Conservation (phyloP, 2,888 invertebrate genomes). For the Hirtodrosophila trivittata region DNA sequence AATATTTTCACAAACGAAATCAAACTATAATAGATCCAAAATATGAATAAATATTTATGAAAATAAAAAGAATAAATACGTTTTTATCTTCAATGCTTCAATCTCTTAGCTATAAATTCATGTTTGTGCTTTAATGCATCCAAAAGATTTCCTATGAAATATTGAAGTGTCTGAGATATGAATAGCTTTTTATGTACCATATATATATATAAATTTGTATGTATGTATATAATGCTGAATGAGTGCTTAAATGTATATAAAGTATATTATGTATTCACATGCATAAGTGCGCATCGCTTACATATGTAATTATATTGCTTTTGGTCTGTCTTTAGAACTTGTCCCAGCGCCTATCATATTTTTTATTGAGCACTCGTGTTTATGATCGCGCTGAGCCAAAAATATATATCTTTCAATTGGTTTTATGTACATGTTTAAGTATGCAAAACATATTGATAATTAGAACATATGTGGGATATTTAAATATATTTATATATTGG, state of each 20-base stretch:
- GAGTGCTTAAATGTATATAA: constrained; percentile 16
- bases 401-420: constrained; percentile 15
- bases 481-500: constrained; percentile 28
- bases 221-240: constrained; percentile 2
- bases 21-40: constrained; percentile 25
- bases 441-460: constrained; percentile 22
- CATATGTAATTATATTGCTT: constrained; percentile 40
- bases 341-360: constrained; percentile 27
- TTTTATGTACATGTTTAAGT: constrained; percentile 25
- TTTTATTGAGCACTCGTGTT: constrained; percentile 46
- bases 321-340: constrained; percentile 36
- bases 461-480: constrained; percentile 19
- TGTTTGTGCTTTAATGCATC: constrained; percentile 6
- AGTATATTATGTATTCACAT: constrained; percentile 20
- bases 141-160: constrained; percentile 8
- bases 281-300: constrained; percentile 5
- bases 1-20: constrained; percentile 26
- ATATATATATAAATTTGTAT: constrained; percentile 9
- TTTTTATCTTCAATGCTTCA: constrained; percentile 20
- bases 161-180: constrained; percentile 25
- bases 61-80: constrained; percentile 24
- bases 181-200: constrained; percentile 16
- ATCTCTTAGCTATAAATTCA: constrained; percentile 15
- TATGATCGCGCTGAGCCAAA: constrained; percentile 46
- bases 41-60: constrained; percentile 33